phyloP scores from a whole-genome alignment of 1,140 invertebrate genomes.

The Lasaia peninsularis region DNA sequence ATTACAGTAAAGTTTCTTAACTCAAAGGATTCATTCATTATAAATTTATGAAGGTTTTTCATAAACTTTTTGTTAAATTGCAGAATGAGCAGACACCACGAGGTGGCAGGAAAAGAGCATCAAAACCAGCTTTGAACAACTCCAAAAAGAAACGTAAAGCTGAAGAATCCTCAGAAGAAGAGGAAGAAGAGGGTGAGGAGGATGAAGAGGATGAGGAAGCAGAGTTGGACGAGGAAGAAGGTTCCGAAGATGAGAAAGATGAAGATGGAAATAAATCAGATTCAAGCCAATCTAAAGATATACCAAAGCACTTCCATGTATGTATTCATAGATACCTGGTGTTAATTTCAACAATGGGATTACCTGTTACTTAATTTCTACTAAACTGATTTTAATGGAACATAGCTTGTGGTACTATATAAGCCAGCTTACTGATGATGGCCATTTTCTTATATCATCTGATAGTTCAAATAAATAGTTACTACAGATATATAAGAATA shows the following conservation, averaged over 20 bases:
- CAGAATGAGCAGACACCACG: conserved; percentile 57
- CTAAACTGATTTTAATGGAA: too few relatives aligned
- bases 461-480: too few relatives aligned
- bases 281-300: conserved; percentile 74
- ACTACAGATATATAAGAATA: too few relatives aligned
- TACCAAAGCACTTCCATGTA: conserved; percentile 77
- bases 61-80: background rate
- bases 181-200: conserved; percentile 64
- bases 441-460: too few relatives aligned
- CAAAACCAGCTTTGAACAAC: conserved; percentile 49
- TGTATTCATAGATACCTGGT: conserved; percentile 24
- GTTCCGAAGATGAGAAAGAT: conserved; percentile 77
- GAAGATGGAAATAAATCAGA: conserved; percentile 76
- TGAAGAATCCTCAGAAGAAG: conserved; percentile 59
- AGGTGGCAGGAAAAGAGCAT: conserved; percentile 50
- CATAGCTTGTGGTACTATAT: too few relatives aligned
- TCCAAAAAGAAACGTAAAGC: conserved; percentile 69
- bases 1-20: background rate
- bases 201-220: conserved; percentile 68
- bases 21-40: too few relatives aligned
- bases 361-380: too few relatives aligned
- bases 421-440: too few relatives aligned
- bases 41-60: too few relatives aligned
- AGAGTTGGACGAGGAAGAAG: conserved; percentile 68
- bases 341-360: background rate